phyloP scores from a whole-genome alignment of 1,140 invertebrate species.

The Macrosteles quadrilineatus region DNA sequence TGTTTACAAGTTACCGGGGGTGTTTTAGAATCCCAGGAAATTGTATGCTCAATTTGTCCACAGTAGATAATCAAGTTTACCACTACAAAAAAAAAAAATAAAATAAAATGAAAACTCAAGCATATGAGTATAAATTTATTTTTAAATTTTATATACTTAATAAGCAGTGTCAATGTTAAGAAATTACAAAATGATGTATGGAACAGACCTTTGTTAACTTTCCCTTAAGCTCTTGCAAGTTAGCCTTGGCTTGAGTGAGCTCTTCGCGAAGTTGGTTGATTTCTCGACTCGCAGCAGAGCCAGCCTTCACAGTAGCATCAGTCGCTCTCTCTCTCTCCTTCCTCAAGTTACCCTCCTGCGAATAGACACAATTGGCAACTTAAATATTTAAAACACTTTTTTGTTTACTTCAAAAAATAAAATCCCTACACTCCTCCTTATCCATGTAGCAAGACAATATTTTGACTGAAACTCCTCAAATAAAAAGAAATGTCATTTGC shows the following conservation, averaged over 20 bases:
- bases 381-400: not conserved
- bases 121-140: too few species aligned
- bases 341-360: constrained; percentile 55
- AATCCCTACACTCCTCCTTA: too few species aligned
- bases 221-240: constrained; percentile 57
- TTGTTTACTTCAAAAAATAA: not conserved
- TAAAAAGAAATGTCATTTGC: too few species aligned
- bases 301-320: constrained; percentile 49
- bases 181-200: too few species aligned
- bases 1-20: too few species aligned
- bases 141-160: too few species aligned
- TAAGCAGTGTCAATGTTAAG: too few species aligned
- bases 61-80: not conserved
- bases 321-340: constrained; percentile 57
- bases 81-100: not conserved
- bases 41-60: not conserved
- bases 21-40: too few species aligned
- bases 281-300: constrained; percentile 53
- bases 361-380: constrained; percentile 12
- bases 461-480: too few species aligned
- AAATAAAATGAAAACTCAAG: too few species aligned
- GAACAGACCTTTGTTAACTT: constrained; percentile 63
- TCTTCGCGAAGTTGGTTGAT: constrained; percentile 56
- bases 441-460: too few species aligned
- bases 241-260: constrained; percentile 50